Conservation (phyloP, 2,797 vertebrate genomes). For the Anabas testudineus region DNA sequence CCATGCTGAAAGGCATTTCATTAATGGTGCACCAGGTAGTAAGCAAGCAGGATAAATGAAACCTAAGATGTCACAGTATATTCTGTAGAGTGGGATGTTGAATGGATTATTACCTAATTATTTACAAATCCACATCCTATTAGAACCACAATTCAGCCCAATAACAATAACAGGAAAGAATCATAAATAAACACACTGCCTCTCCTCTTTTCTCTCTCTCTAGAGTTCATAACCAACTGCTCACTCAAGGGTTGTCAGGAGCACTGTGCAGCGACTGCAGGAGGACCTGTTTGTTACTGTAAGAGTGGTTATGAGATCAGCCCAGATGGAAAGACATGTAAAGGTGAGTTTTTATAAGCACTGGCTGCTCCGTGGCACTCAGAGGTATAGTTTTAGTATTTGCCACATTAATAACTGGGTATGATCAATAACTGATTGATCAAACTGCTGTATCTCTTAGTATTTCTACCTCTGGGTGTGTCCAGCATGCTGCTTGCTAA, state of each 20-base stretch:
- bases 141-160: background rate
- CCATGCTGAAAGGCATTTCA: too few relatives aligned
- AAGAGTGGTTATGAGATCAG: slow-evolving; percentile 91
- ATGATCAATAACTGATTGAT: too few relatives aligned
- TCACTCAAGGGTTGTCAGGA: slow-evolving; percentile 88
- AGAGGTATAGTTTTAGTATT: background rate
- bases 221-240: slow-evolving; percentile 90
- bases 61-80: slow-evolving; percentile 13
- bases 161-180: slow-evolving; percentile 3
- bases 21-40: slow-evolving; percentile 26
- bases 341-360: slow-evolving; percentile 83
- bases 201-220: slow-evolving; percentile 7
- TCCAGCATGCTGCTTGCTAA: background rate
- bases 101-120: slow-evolving; percentile 38
- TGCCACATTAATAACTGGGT: too few relatives aligned
- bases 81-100: slow-evolving; percentile 18
- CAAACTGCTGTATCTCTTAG: too few relatives aligned
- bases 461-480: background rate
- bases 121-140: slow-evolving; percentile 8
- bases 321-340: slow-evolving; percentile 90
- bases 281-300: slow-evolving; percentile 91
- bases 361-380: background rate
- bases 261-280: slow-evolving; percentile 88
- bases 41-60: slow-evolving; percentile 28
- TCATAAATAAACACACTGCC: slow-evolving; percentile 3